Percentiles rank a stretch among this genome's conserved stretches.
Conservation (phyloP, 2,113 vertebrate species). For the Trichomycterus rosablanca region DNA sequence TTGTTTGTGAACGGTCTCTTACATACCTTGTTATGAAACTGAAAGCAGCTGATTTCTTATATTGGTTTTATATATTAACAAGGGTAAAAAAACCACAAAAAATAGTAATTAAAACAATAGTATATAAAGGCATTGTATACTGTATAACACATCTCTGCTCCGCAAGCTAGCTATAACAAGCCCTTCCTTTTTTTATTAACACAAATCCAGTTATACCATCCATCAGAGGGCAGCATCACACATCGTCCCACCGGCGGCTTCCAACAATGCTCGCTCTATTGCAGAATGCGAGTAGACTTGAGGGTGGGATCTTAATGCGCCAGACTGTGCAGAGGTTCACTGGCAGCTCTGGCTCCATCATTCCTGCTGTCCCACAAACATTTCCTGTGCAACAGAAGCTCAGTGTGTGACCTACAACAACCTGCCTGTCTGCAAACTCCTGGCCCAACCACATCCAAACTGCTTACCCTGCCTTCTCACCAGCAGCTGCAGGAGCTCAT, state of each 20-base stretch:
- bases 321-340: slow-evolving; percentile 19
- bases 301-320: slow-evolving; percentile 14
- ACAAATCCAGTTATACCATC: slow-evolving; percentile 13
- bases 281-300: slow-evolving; percentile 6
- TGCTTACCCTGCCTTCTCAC: slow-evolving; percentile 5
- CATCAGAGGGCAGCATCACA: slow-evolving; percentile 13
- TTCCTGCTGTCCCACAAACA: slow-evolving; percentile 38
- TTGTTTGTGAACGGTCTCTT: no score
- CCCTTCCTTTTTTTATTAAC: no score
- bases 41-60: no score
- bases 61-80: no score
- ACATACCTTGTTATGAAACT: no score
- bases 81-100: no score
- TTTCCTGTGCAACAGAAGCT: slow-evolving; percentile 27
- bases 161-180: no score
- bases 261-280: slow-evolving; percentile 33
- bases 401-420: slow-evolving; percentile 30
- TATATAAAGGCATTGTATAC: no score
- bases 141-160: no score
- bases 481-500: neutral
- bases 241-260: neutral
- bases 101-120: no score
- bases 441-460: slow-evolving; percentile 9
- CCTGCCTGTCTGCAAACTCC: slow-evolving; percentile 10
- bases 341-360: slow-evolving; percentile 11